Evolutionary conservation across 2,797 vertebrate genomes (phyloP).

Genomic region (Rousettus madagascariensis): DNA sequence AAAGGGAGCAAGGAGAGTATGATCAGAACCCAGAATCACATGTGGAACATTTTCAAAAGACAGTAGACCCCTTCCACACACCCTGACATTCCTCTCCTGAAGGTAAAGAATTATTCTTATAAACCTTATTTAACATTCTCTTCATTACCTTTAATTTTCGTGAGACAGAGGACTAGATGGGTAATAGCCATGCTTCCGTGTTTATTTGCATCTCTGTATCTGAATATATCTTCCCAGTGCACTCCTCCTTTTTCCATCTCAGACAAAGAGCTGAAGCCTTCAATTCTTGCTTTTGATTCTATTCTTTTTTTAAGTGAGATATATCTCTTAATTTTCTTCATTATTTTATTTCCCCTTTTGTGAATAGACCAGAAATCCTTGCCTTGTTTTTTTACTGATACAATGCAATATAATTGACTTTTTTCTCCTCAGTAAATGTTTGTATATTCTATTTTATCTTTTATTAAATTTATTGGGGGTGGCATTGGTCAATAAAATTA

Average conservation of each 20-base stretch:
- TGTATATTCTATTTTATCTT: no score
- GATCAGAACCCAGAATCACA: conserved; percentile 7
- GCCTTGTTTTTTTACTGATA: no score
- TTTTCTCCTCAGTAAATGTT: no score
- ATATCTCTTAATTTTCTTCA: no score
- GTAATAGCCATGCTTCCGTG: background rate
- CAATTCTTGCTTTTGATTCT: background rate
- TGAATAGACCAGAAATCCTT: no score
- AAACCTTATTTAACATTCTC: background rate
- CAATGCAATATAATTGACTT: no score
- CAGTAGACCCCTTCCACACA: background rate
- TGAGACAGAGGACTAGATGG: background rate
- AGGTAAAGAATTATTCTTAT: background rate
- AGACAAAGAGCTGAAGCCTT: background rate
- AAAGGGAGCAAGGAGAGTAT: background rate
- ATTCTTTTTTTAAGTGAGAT: background rate
- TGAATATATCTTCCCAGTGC: background rate
- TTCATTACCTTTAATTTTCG: background rate
- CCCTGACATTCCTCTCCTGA: background rate
- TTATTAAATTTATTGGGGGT: no score
- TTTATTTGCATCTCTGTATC: background rate
- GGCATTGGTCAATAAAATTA: no score
- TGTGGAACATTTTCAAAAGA: background rate
- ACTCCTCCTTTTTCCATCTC: background rate
- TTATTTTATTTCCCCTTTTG: no score